Evolutionary conservation across 92 coral and sea anemone genomes (phyloP).

Genomic region (Galaxea fascicularis): DNA sequence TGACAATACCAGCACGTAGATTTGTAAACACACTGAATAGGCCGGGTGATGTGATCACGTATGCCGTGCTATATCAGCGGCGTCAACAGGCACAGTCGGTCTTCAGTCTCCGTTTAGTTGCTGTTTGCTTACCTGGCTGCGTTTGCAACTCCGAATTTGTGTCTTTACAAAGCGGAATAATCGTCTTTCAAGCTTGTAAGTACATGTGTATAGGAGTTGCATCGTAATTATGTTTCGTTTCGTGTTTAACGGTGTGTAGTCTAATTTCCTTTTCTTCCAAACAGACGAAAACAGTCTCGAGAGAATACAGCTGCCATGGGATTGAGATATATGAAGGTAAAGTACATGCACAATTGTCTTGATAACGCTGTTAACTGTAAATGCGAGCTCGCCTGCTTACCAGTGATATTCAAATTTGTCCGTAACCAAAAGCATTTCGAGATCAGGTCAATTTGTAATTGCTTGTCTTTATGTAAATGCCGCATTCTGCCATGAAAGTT

Average conservation of each 20-base stretch:
- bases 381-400: too few relatives aligned
- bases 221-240: not conserved
- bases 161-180: constrained; percentile 5
- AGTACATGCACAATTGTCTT: too few relatives aligned
- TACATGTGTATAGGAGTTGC: not conserved
- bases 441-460: too few relatives aligned
- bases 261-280: not conserved
- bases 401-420: too few relatives aligned
- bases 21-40: constrained; percentile 32
- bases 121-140: not conserved
- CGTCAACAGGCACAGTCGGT: not conserved
- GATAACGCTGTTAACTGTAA: too few relatives aligned
- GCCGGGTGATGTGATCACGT: constrained; percentile 23
- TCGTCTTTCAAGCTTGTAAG: constrained; percentile 6
- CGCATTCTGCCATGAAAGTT: not conserved
- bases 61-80: constrained; percentile 6
- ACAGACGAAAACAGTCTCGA: not conserved
- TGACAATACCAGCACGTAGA: constrained; percentile 35
- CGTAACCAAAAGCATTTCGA: too few relatives aligned
- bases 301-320: not conserved
- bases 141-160: constrained; percentile 14
- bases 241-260: not conserved
- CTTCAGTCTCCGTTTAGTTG: not conserved
- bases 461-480: too few relatives aligned
- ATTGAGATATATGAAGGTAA: not conserved